Base-by-base conservation (phyloP, 2,888 invertebrate species). In the Morpho achilles region DNA sequence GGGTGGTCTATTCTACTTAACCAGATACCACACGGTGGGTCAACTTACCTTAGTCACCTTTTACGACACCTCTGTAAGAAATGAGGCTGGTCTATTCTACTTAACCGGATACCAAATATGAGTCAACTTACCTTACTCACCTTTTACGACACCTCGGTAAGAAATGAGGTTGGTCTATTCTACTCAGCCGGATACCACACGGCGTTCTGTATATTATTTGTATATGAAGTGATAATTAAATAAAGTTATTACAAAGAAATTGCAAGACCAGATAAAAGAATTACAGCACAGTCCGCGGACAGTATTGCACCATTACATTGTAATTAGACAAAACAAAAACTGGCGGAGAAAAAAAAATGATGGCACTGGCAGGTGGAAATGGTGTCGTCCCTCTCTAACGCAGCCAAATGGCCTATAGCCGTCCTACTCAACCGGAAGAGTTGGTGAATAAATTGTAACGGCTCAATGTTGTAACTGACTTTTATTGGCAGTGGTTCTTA, bases 401-500 rank as follows among this genome's bases (percentile, higher is more conserved):
- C 8, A 7, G 0, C 0, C 0, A 4, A 1, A 9, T 1, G 3
- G 2, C 50, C 65, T 82, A 66, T 8, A 7, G 50, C 68, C 59
- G 58, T 84, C 86, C 67, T 76, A 61, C 22, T 85, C 82, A 74
- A 74, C 73, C 84, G 82, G 84, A 85, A 83, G 80, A 79, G 71
- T 74, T 79, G 79, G 75, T 79, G 82, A 79, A 74, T 79, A 83
- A 83, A 84, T 73, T 86, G 82, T 88, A 88, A 89, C 89, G 87
- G 87, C 82, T 75, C 73, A 75, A 80, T 82, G 83, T 82, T 76
- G 85, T 86, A 89, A 88, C 87, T 84, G 86, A 86, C 87, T 87
- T 87, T 84, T 82, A 76, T 76, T 50, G 16, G 53, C 39, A 50
- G 41, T 22, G 32, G 42, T 40, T 53, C n/a, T 45, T 43, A 49